Percentiles rank a stretch among this genome's conserved stretches.
phyloP scores from a whole-genome alignment of 2,797 vertebrate species.

The Chanos chanos region DNA sequence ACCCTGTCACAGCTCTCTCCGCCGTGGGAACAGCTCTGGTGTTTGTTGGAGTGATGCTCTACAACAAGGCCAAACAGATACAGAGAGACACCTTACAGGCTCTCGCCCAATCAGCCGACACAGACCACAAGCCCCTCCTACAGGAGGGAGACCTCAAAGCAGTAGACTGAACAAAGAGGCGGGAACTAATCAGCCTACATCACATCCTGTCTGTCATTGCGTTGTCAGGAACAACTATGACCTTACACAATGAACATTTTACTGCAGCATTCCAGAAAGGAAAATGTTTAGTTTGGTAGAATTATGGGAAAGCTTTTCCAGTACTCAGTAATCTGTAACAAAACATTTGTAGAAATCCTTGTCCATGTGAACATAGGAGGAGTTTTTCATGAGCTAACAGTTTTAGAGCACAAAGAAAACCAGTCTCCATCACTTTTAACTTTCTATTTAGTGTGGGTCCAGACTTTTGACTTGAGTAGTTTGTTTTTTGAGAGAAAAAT shows the following conservation, averaged over 20 bases:
- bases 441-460: not conserved
- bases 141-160: constrained; percentile 47
- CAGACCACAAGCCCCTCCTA: constrained; percentile 46
- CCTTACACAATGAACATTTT: too few relatives aligned
- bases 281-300: too few relatives aligned
- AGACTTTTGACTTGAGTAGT: not conserved
- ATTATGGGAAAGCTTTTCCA: too few relatives aligned
- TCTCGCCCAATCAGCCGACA: constrained; percentile 56
- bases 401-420: too few relatives aligned
- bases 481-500: not conserved
- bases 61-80: constrained; percentile 86
- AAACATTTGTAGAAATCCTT: too few relatives aligned
- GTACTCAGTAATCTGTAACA: too few relatives aligned
- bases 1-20: constrained; percentile 84
- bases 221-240: not conserved
- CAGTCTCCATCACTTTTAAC: too few relatives aligned
- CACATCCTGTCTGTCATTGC: not conserved
- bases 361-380: too few relatives aligned
- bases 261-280: too few relatives aligned
- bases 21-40: constrained; percentile 84
- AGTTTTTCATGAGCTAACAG: too few relatives aligned
- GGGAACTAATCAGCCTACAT: not conserved
- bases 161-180: constrained; percentile 10
- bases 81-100: constrained; percentile 76
- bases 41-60: constrained; percentile 84